Conservation (phyloP, 2,888 invertebrate species). For the Phortica okadai region DNA sequence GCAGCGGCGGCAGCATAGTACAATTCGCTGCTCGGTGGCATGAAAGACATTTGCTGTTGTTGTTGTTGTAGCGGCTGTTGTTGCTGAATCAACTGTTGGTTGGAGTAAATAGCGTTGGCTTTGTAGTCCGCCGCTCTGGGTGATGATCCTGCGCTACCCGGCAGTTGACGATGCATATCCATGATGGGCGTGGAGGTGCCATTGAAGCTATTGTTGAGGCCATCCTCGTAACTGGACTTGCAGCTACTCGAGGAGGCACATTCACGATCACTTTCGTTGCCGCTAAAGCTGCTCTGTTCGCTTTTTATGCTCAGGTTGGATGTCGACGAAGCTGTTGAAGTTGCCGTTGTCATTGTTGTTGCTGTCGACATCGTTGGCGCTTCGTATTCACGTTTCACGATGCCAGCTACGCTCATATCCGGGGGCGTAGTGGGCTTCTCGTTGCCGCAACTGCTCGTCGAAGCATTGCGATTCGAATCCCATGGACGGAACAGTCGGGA, state of each 20-base stretch:
- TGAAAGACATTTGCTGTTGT: constrained; percentile 54
- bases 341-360: constrained; percentile 46
- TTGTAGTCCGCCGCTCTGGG: not conserved
- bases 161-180: not conserved
- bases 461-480: constrained; percentile 76
- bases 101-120: no score
- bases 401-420: not conserved
- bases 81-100: not conserved
- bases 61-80: constrained; percentile 26
- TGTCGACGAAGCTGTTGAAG: not conserved
- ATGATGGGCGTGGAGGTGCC: not conserved
- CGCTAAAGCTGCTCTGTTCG: constrained; percentile 44
- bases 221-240: constrained; percentile 65
- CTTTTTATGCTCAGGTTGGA: constrained; percentile 17
- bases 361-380: constrained; percentile 36
- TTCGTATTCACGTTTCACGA: constrained; percentile 52
- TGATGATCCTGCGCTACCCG: not conserved
- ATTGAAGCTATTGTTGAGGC: constrained; percentile 42
- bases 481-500: constrained; percentile 81
- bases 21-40: constrained; percentile 52
- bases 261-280: constrained; percentile 62
- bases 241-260: constrained; percentile 54
- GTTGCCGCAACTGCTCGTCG: constrained; percentile 33
- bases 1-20: constrained; percentile 63
- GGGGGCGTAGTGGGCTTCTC: constrained; percentile 29